Evolutionary conservation across 2,888 invertebrate genomes (phyloP), one percentile per base, ranked within the genome.

Genomic region (Dorcus hopei): DNA sequence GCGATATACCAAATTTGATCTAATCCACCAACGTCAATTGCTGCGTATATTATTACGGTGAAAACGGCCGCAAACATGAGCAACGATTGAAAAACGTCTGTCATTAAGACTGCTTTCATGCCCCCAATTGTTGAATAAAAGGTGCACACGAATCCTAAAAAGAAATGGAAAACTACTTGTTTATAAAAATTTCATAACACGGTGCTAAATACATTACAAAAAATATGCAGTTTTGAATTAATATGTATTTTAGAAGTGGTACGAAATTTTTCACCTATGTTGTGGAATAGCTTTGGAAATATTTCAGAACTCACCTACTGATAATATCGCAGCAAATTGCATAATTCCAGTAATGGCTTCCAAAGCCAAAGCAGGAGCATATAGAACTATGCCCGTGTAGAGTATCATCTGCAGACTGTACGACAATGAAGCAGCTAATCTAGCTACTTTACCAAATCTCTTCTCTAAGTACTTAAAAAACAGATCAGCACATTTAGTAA

Each of bases 351-450:
- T 93, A 33, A 93, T 88, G 2, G 95, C 87, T 76, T 91, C 91
- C 16, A 97, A 77, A 0, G 96, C 95, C 64, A 97, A 81, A 0
- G 97, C 91, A 2, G 97, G 97, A 0, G 97, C 96, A 76, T 93
- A 97, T 7, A 97, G 79, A 16, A 95, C 97, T 68, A 97, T 91
- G 0, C 95, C 92, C 82, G 92, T 93, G 69, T 93, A 93, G 14
- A 94, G 80, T 66, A 95, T 85, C 89, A 95, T 92, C 81, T 97
- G 97, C 43, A 93, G 70, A 53, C 91, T 89, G 73, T 95, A 97
- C 0, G 91, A 88, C 52, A 93, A 71, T 2, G 95, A 94, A 0
- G 94, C 95, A 16, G 87, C 78, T 63, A 91, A 78, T 68, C 96
- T 82, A 23, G 93, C 85, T 5, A 80, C 80, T 62, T 86, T 83